Evolutionary conservation across 2,113 vertebrate genomes (phyloP).

Genomic region (Fregetta grallaria): DNA sequence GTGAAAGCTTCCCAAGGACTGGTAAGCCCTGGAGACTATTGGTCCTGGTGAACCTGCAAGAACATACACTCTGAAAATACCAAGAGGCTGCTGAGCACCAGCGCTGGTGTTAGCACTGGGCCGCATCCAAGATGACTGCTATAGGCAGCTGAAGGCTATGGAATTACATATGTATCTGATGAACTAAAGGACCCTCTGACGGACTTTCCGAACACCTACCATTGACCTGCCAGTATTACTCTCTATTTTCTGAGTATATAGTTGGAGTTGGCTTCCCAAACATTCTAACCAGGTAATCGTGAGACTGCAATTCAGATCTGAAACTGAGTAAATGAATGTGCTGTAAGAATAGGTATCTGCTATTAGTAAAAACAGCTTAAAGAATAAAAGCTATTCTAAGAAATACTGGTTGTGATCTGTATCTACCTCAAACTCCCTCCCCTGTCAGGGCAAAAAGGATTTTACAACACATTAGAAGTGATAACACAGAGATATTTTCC

Average conservation of each 20-base stretch:
- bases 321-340: neutral
- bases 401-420: neutral
- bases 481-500: neutral
- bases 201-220: neutral
- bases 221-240: neutral
- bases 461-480: neutral
- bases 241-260: neutral
- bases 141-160: neutral
- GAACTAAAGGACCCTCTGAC: neutral
- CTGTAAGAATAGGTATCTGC: neutral
- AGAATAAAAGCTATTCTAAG: neutral
- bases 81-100: neutral
- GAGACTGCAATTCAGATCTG: neutral
- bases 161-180: neutral
- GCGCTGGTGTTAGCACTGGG: fast-evolving
- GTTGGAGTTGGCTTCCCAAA: neutral
- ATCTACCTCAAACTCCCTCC: neutral
- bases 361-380: neutral
- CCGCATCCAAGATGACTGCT: neutral
- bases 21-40: neutral
- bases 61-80: neutral
- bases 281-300: fast-evolving
- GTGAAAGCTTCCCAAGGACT: neutral
- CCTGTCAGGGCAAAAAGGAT: neutral
- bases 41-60: neutral